Conservation (phyloP, 2,797 vertebrate genomes). For the Ateles fusciceps region DNA sequence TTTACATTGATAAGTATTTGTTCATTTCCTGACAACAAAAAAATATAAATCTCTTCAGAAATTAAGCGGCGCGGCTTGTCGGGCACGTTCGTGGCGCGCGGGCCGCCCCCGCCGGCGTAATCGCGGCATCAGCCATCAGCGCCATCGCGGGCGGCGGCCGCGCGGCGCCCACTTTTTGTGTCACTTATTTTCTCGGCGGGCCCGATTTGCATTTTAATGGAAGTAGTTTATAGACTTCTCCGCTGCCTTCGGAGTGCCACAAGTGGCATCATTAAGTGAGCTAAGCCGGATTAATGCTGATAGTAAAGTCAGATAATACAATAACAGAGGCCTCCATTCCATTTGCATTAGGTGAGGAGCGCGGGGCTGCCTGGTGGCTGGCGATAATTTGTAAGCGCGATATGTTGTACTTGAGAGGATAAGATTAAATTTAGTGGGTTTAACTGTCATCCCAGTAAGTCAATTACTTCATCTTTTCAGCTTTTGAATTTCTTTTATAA, state of each 20-base stretch:
- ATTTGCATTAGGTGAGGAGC: constrained; percentile 92
- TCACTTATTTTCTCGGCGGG: constrained; percentile 93
- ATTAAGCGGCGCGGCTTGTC: constrained; percentile 90
- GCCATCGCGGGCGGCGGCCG: constrained; percentile 82
- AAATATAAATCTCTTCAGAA: constrained; percentile 92
- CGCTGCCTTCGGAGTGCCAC: constrained; percentile 93
- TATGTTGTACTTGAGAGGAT: constrained; percentile 91
- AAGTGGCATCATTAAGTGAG: constrained; percentile 99
- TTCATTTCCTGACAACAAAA: constrained; percentile 99
- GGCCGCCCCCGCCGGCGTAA: constrained; percentile 86
- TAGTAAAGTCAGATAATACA: constrained; percentile 97
- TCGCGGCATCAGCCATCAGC: constrained; percentile 91
- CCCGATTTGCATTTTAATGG: constrained; percentile 99
- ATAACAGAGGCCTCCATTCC: constrained; percentile 92
- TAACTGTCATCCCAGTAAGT: constrained; percentile 91
- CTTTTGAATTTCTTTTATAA: constrained; percentile 91
- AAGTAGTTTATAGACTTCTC: constrained; percentile 99
- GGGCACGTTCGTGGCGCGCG: constrained; percentile 89
- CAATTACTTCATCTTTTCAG: constrained; percentile 92
- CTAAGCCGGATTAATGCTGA: constrained; percentile 99
- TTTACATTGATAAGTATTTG: constrained; percentile 99
- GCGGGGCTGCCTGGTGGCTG: constrained; percentile 87
- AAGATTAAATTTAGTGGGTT: constrained; percentile 92
- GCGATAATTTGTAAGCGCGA: constrained; percentile 86
- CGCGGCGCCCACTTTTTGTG: constrained; percentile 94